Evolutionary conservation across 2,113 vertebrate genomes (phyloP), one percentile per base, ranked within the genome.

Genomic region (Ursus arctos): DNA sequence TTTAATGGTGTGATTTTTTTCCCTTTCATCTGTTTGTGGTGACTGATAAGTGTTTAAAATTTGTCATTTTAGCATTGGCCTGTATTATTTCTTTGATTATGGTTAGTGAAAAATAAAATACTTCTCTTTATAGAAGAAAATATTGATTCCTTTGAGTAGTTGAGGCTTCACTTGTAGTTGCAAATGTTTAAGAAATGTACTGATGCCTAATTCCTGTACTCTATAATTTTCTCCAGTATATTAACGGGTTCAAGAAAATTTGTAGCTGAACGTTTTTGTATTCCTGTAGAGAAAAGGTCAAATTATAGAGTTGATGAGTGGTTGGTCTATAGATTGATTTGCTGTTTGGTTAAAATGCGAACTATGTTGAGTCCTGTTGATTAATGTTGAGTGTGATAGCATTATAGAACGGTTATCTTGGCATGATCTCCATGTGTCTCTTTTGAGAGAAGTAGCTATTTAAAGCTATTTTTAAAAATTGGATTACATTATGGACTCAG

Each of bases 231-330:
- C 26, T 85, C 19, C 67, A 81, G 65, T 81, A 1, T 92, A 84
- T 96, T 83, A 36, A 26, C 55, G 88, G 21, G 13, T 84, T 94
- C 92, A 95, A 94, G 91, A 95, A 93, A 96, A 92, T 87, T 86
- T 92, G 14, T 81, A 71, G 6, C 71, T 91, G 61, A 94, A 77
- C 65, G 18, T 94, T 33, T 90, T 86, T 85, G 69, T 88, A 55
- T 88, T 43, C 14, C n/a, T 84, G 12, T 80, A 84, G 57, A 81
- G 63, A 92, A 94, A 82, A 94, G 82, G 31, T 71, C 22, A 81
- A 11, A 67, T 95, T 91, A 74, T 1, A 61, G 43, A 71, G n/a
- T 95, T 87, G 72, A 95, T 33, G 28, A 57, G 26, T 96, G 26
- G 40, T 24, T 94, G 76, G 36, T 76, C 88, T 69, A 57, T 43